Base-by-base conservation (phyloP, 2,797 vertebrate genomes). In the Myotis findleyi region DNA sequence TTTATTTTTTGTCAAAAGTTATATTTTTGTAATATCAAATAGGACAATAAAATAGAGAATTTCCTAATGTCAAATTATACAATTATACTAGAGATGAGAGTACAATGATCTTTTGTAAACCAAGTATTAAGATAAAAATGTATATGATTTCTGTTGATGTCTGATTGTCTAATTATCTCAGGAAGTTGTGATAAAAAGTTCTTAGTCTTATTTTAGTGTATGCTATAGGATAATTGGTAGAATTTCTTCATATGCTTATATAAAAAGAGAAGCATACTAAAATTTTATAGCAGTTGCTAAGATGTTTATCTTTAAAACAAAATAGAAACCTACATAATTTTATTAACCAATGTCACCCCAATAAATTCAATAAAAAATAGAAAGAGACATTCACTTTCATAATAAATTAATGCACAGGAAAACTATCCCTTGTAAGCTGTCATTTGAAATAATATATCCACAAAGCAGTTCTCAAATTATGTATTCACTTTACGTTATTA, bases 101-200 rank as follows among this genome's bases (percentile, higher is more conserved):
- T 69, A 11, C 7, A 89, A 38, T 80, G 23, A 92, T 25, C 30
- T 91, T 91, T 90, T 76, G 0, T 3, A 55, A 47, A 57, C 2
- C 8, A 76, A 49, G 0, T 79, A 66, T 14, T 69, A 27, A 66
- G 18, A 71, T 87, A 91, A 96, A 95, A 86, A 33, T 13, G 13
- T 14, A 47, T 2, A 7, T 38, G 44, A 66, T 64, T 89, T 55
- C 62, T 93, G 2, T 7, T 97, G 91, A 92, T 87, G 68, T 95
- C n/a, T 91, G 66, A 92, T 25, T 53, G 7, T 73, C n/a, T 85
- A 87, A 82, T 88, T 94, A 93, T 68, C 23, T 88, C 55, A 77
- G 16, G 87, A 97, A 83, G 49, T 96, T 92, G 72, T 82, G 9
- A 62, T 95, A 1, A 93, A 83, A 95, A 7, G 44, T 94, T 86